phyloP scores from a whole-genome alignment of 2,113 vertebrate genomes.

The Coregonus clupeaformis region DNA sequence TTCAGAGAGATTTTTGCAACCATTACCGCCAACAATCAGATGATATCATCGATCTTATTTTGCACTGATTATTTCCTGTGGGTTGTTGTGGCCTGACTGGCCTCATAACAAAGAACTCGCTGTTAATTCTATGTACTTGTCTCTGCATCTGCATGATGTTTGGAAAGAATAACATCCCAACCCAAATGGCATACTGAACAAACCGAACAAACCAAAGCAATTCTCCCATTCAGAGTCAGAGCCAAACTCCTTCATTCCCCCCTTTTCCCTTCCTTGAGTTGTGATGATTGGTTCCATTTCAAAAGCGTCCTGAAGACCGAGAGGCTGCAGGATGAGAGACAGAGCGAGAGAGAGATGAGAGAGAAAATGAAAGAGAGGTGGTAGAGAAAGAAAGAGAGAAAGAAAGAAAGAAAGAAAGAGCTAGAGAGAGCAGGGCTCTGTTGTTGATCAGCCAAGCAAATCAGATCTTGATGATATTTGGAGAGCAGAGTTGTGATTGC shows the following conservation, averaged over 20 bases:
- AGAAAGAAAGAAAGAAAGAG: too few relatives aligned
- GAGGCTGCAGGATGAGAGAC: constrained; percentile 35
- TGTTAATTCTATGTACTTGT: neutral
- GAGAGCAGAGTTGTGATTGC: constrained; percentile 74
- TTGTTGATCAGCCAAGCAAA: constrained; percentile 73
- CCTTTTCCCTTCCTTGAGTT: constrained; percentile 47
- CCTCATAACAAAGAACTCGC: neutral
- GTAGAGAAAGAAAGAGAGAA: neutral
- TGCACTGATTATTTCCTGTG: neutral
- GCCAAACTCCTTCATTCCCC: constrained; percentile 29
- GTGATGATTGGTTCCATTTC: constrained; percentile 63
- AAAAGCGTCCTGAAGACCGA: constrained; percentile 47
- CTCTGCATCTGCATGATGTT: neutral
- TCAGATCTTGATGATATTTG: constrained; percentile 76
- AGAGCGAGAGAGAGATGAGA: constrained; percentile 23
- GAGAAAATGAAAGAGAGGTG: too few relatives aligned
- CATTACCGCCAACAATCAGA: too few relatives aligned
- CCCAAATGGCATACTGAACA: neutral
- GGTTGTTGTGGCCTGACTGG: neutral
- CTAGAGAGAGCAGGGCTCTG: constrained; percentile 31
- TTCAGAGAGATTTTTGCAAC: too few relatives aligned
- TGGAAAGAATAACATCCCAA: neutral
- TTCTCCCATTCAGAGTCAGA: constrained; percentile 28
- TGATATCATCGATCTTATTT: too few relatives aligned
- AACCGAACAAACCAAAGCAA: neutral